Evolutionary conservation across 2,113 vertebrate species (phyloP), one percentile per base, ranked within the genome.

Genomic region (Martes martes): DNA sequence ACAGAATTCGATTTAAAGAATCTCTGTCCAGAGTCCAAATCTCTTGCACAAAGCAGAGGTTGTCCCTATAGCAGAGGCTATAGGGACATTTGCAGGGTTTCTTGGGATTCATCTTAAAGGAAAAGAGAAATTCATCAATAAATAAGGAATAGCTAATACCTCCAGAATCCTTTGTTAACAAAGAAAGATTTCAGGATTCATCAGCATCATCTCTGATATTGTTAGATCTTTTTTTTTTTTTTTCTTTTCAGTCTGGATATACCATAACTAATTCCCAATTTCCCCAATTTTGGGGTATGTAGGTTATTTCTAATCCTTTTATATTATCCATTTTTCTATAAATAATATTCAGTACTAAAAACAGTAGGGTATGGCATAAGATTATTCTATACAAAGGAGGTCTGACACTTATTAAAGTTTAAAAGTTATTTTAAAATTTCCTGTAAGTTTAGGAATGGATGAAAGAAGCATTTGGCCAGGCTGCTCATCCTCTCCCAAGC

Each of bases 1-100:
- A 79, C 4, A 63, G 39, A 76, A 96, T 92, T 90, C n/a, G 83
- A 7, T n/a, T 90, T 89, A 79, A 90, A 47, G 94, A 80, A 71
- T 89, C 52, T 86, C 61, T 79, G 1, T 80, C 69, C n/a, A 73
- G 76, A 73, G 47, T 10, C 26, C 85, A 11, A 18, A 55, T 55
- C 52, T 23, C 81, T 80, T 91, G 45, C 11, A 39, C 31, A 80
- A 83, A 93, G 39, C 36, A 42, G 39, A 92, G 31, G 28, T n/a
- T 94, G 45, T n/a, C n/a, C n/a, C n/a, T n/a, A n/a, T n/a, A n/a
- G n/a, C n/a, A n/a, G n/a, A n/a, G 36, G n/a, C 19, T 57, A 31
- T 13, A 94, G 11, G 39, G 15, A 76, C 14, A n/a, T 79, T 76
- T 84, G 50, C 31, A 79, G 26, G 6, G 3, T 76, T 71, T 79